Percentiles rank a stretch among this genome's conserved stretches.
Evolutionary conservation across 2,113 vertebrate species (phyloP).

Genomic region (Clupea harengus): DNA sequence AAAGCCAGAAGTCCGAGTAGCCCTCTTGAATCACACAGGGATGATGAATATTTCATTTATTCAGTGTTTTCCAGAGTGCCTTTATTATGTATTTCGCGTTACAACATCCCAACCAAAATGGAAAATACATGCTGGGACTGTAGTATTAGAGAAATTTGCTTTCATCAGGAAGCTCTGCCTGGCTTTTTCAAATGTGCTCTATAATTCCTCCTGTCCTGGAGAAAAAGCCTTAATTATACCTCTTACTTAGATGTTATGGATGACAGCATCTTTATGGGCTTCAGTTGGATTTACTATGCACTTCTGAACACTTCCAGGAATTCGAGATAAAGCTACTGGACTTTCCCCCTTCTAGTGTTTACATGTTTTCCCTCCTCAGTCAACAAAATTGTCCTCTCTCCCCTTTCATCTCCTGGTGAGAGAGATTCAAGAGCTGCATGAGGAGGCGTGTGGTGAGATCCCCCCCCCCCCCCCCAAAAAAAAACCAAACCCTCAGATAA

Average conservation of each 20-base stretch:
- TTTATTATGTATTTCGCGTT: neutral
- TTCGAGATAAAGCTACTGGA: neutral
- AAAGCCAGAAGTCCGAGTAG: neutral
- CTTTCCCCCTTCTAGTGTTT: neutral
- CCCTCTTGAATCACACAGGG: conserved; percentile 1
- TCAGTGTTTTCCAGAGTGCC: conserved; percentile 11
- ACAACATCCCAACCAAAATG: neutral
- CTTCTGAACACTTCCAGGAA: conserved; percentile 22
- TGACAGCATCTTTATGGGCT: conserved; percentile 26
- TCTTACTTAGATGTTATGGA: conserved; percentile 38
- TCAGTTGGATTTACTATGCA: conserved; percentile 13
- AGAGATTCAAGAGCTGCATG: neutral
- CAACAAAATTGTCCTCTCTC: conserved; percentile 10
- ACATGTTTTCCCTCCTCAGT: neutral
- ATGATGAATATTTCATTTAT: conserved; percentile 17
- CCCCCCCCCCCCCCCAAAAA: neutral
- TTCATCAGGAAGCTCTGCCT: conserved; percentile 27
- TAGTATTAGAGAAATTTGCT: neutral
- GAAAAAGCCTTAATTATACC: conserved; percentile 34
- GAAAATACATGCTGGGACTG: neutral
- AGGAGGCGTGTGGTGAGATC: conserved; percentile 20
- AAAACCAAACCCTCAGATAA: conserved; percentile 1
- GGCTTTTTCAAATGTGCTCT: conserved; percentile 41
- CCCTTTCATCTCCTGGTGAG: conserved; percentile 8
- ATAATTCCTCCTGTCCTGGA: conserved; percentile 38